A percentile compares a stretch with the other conserved stretches of the same genome.
phyloP scores from a whole-genome alignment of 2,888 invertebrate genomes.

The Ornithoptera priamus region DNA sequence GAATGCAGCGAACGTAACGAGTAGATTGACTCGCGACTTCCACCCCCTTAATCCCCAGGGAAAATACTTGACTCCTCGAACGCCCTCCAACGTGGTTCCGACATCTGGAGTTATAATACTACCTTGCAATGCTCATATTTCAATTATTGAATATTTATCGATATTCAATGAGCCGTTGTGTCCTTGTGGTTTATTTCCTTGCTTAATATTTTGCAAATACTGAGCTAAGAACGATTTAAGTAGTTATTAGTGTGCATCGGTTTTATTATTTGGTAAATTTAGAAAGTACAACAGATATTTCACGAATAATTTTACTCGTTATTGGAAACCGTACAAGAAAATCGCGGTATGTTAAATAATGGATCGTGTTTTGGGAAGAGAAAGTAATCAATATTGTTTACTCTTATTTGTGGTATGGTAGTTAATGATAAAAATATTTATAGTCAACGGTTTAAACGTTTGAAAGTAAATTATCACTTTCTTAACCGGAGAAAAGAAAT shows the following conservation, averaged over 20 bases:
- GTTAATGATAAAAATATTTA: neutral
- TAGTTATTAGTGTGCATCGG: neutral
- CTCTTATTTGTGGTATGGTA: neutral
- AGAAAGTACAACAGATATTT: neutral
- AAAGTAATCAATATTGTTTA: neutral
- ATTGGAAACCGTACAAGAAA: neutral
- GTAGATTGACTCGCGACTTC: conserved; percentile 39
- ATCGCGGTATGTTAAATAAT: neutral
- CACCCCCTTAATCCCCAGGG: conserved; percentile 35
- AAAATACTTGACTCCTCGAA: conserved; percentile 32
- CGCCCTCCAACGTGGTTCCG: conserved; percentile 5
- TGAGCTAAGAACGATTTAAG: conserved; percentile 5
- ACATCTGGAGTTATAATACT: conserved; percentile 19
- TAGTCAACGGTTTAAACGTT: neutral
- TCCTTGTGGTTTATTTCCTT: conserved; percentile 12
- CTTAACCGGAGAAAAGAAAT: conserved; percentile 28
- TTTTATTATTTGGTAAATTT: neutral
- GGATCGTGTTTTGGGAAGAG: neutral
- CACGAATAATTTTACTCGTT: neutral
- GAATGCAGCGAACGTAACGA: conserved; percentile 38
- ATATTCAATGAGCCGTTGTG: conserved; percentile 7
- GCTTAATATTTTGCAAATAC: neutral
- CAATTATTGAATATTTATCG: conserved; percentile 28
- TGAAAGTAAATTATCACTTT: conserved; percentile 7
- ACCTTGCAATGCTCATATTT: conserved; percentile 7